These are phyloP conservation scores for Neogobius melanostomus DNA, from an alignment of 2,113 vertebrate species.

Conservation along the genomic window DNA sequence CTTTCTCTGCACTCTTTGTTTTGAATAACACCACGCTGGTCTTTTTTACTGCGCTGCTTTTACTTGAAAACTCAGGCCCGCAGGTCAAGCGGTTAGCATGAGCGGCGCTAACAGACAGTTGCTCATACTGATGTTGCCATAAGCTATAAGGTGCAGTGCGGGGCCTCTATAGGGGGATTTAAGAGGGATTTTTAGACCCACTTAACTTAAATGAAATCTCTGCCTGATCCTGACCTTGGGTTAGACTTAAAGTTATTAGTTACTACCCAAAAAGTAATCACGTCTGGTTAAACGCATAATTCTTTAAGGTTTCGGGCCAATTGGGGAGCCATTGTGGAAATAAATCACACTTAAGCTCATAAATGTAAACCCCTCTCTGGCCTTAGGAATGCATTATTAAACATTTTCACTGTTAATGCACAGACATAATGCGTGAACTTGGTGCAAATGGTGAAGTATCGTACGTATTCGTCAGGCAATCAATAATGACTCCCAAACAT, in stretches of 20 bases:
- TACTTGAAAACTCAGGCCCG: conserved; percentile 60
- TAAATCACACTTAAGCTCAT: conserved; percentile 26
- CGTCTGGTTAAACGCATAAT: conserved; percentile 44
- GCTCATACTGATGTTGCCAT: conserved; percentile 10
- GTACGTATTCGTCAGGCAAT: conserved; percentile 37
- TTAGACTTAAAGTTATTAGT: conserved; percentile 62
- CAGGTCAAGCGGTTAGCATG: conserved; percentile 66
- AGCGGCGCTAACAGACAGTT: conserved; percentile 49
- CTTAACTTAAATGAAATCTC: conserved; percentile 49
- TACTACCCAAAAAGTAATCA: conserved; percentile 59
- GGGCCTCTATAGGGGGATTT: conserved; percentile 18
- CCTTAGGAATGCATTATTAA: conserved; percentile 49
- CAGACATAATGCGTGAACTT: conserved; percentile 41
- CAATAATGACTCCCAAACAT: conserved; percentile 14
- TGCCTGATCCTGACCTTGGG: conserved; percentile 52
- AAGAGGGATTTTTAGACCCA: conserved; percentile 39
- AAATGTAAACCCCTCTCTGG: conserved; percentile 48
- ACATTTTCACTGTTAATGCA: conserved; percentile 49
- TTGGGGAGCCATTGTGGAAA: conserved; percentile 34
- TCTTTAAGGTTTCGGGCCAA: conserved; percentile 17
- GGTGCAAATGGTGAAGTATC: conserved; percentile 15
- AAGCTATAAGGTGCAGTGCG: conserved; percentile 19
- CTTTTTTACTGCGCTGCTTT: conserved; percentile 54
- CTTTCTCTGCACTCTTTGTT: conserved; percentile 61
- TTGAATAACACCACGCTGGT: conserved; percentile 53